Evolutionary conservation across 1,140 invertebrate genomes (phyloP).

Genomic region (Papilio helenus): DNA sequence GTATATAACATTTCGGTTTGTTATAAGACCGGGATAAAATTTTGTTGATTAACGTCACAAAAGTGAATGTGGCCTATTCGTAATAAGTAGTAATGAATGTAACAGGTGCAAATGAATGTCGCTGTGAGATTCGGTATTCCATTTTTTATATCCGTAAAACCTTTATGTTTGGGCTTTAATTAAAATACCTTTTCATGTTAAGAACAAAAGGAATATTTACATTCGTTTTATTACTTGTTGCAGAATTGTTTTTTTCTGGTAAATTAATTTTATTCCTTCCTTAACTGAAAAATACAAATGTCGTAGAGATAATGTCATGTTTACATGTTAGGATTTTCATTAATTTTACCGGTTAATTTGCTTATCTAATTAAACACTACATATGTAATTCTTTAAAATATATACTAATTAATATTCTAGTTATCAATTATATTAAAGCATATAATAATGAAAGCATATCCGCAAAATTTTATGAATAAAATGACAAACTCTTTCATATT

Average conservation of each 20-base stretch:
- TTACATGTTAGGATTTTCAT: no score
- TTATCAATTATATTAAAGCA: no score
- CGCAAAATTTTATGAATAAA: background rate
- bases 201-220: background rate
- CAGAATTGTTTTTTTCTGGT: background rate
- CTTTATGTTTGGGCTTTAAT: conserved; percentile 13
- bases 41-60: conserved; percentile 8
- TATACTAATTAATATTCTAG: no score
- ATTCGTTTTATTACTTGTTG: background rate
- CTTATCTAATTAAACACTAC: no score
- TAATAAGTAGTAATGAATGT: conserved; percentile 11
- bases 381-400: no score
- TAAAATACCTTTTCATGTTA: background rate
- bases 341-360: no score
- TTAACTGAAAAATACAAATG: background rate
- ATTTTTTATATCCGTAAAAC: background rate
- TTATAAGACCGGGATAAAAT: background rate
- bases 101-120: conserved; percentile 8
- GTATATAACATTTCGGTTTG: background rate
- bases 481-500: background rate
- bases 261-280: background rate
- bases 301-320: no score
- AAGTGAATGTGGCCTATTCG: conserved; percentile 4
- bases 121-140: conserved; percentile 1
- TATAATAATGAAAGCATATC: background rate